These are phyloP conservation scores for Anoplius nigerrimus DNA, from an alignment of 2,888 invertebrate genomes.

Conservation along the genomic window DNA sequence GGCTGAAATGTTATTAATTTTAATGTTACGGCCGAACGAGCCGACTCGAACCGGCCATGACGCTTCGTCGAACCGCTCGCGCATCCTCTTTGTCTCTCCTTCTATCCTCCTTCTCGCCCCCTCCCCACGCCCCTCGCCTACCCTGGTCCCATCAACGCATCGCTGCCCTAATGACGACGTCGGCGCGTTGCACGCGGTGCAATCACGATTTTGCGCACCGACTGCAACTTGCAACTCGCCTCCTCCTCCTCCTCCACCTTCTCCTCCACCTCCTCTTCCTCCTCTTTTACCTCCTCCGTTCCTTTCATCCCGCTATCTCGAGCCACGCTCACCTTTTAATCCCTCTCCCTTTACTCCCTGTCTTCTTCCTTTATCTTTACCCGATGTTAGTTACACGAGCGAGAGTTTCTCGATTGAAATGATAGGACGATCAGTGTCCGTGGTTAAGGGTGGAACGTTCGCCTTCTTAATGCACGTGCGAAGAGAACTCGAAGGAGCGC, in stretches of 20 bases:
- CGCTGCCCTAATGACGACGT: slow-evolving; percentile 24
- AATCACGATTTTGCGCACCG: slow-evolving; percentile 33
- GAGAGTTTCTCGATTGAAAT: slow-evolving; percentile 40
- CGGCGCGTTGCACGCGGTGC: slow-evolving; percentile 34
- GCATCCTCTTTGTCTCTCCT: slow-evolving; percentile 15
- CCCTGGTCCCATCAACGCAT: neutral
- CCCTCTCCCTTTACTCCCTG: slow-evolving; percentile 6
- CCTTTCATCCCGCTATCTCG: neutral
- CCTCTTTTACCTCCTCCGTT: neutral
- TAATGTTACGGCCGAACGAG: slow-evolving; percentile 48
- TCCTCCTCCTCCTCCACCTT: neutral
- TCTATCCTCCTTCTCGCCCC: slow-evolving; percentile 15
- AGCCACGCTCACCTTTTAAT: neutral
- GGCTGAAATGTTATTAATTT: slow-evolving; percentile 66
- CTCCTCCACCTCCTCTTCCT: neutral
- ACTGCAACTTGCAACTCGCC: neutral
- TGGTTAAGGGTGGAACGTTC: slow-evolving; percentile 37
- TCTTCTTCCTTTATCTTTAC: slow-evolving; percentile 7
- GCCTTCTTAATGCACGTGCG: slow-evolving; percentile 22
- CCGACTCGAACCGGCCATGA: neutral
- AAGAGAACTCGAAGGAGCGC: neutral
- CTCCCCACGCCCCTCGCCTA: slow-evolving; percentile 5
- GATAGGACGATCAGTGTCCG: slow-evolving; percentile 47
- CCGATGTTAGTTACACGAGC: slow-evolving; percentile 4
- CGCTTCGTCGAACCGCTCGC: neutral